These are phyloP conservation scores for Ceyx melanurus DNA, from an alignment of 2,113 vertebrate species.

Conservation along the genomic window DNA sequence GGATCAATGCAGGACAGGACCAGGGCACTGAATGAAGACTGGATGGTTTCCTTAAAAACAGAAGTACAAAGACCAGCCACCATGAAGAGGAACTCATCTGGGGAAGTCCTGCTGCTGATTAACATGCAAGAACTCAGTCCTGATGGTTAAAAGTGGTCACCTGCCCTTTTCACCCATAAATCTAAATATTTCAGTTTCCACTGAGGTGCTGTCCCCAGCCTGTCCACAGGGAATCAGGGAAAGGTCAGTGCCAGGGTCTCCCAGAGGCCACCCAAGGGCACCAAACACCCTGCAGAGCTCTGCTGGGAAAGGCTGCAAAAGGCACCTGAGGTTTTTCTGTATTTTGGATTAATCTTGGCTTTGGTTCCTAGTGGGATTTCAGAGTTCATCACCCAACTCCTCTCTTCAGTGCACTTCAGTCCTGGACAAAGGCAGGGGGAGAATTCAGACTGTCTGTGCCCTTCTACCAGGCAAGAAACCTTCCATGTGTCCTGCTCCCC, in stretches of 20 bases:
- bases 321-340: neutral
- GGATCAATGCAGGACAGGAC: neutral
- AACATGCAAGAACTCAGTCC: neutral
- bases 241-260: neutral
- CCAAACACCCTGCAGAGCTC: neutral
- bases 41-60: neutral
- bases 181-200: neutral
- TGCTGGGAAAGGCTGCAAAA: neutral
- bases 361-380: neutral
- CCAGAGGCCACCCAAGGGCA: neutral
- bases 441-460: neutral
- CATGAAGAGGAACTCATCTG: neutral
- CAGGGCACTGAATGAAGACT: neutral
- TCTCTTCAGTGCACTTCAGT: neutral
- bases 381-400: neutral
- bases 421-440: neutral
- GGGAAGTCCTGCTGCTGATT: neutral
- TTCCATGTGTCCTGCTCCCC: neutral
- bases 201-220: neutral
- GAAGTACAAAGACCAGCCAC: neutral
- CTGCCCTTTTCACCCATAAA: neutral
- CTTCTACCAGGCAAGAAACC: neutral
- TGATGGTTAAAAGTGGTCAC: neutral
- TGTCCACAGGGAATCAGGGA: neutral
- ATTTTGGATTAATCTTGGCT: neutral